Percentiles rank a stretch among this genome's conserved stretches.
Evolutionary conservation across 2,888 invertebrate genomes (phyloP).

Genomic region (Andrena hattorfiana): DNA sequence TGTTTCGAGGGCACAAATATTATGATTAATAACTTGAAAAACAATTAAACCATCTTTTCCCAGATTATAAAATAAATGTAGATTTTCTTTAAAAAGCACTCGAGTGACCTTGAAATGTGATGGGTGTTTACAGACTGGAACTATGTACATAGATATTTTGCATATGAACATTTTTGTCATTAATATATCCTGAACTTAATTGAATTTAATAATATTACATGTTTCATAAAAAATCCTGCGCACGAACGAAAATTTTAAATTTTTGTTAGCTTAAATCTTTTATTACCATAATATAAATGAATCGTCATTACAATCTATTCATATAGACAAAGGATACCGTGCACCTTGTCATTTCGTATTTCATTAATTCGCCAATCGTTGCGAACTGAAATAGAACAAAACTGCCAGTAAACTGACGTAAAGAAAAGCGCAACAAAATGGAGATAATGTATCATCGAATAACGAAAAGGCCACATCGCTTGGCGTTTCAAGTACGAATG

Average conservation of each 20-base stretch:
- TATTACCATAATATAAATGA: not conserved
- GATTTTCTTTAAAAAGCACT: no score
- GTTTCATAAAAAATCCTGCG: not conserved
- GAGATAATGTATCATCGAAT: slow-evolving; percentile 3
- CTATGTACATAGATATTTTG: no score
- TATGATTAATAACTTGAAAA: not conserved
- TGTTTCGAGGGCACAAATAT: no score
- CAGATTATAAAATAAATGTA: no score
- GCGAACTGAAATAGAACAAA: not conserved
- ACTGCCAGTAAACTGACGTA: not conserved
- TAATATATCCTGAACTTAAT: no score
- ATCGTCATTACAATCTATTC: not conserved
- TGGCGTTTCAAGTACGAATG: not conserved
- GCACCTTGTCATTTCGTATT: not conserved
- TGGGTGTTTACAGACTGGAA: no score
- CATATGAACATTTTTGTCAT: not conserved
- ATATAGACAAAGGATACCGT: no score
- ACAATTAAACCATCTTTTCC: not conserved
- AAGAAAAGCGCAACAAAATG: not conserved
- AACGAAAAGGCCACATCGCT: not conserved
- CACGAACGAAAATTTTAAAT: not conserved
- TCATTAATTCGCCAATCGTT: not conserved
- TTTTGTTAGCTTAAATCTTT: not conserved
- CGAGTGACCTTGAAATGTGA: no score
- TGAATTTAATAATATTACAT: no score